Conservation (phyloP, 2,888 invertebrate genomes). For the Mimas tiliae region DNA sequence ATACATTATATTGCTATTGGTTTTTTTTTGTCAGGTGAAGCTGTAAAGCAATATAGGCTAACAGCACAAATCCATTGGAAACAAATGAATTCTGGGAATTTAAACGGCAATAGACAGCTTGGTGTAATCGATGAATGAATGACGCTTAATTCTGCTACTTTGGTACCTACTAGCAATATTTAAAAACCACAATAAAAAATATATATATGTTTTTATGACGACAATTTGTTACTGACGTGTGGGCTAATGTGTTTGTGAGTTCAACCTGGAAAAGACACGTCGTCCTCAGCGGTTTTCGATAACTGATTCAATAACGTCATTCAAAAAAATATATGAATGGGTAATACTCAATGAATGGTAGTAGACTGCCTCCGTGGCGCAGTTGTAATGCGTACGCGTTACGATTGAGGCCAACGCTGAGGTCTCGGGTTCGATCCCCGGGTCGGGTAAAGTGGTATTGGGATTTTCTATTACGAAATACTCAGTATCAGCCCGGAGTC, state of each 20-base stretch:
- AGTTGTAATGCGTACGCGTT: no score
- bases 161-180: background rate
- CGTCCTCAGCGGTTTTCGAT: constrained; percentile 10
- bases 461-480: no score
- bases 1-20: no score
- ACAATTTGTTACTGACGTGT: background rate
- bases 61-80: no score
- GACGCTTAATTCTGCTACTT: background rate
- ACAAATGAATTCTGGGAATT: no score
- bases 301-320: background rate
- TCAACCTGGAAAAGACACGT: background rate
- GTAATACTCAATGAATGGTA: background rate
- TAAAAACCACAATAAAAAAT: constrained; percentile 1
- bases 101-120: background rate
- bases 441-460: no score
- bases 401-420: no score
- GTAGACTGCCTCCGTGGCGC: no score
- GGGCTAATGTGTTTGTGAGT: background rate
- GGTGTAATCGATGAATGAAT: background rate
- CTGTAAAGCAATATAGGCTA: no score
- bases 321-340: constrained; percentile 8
- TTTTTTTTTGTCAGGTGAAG: no score
- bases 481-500: no score
- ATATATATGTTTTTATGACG: background rate
- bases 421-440: no score